Conservation (phyloP, 2,113 vertebrate genomes). For the Sturnira hondurensis region DNA sequence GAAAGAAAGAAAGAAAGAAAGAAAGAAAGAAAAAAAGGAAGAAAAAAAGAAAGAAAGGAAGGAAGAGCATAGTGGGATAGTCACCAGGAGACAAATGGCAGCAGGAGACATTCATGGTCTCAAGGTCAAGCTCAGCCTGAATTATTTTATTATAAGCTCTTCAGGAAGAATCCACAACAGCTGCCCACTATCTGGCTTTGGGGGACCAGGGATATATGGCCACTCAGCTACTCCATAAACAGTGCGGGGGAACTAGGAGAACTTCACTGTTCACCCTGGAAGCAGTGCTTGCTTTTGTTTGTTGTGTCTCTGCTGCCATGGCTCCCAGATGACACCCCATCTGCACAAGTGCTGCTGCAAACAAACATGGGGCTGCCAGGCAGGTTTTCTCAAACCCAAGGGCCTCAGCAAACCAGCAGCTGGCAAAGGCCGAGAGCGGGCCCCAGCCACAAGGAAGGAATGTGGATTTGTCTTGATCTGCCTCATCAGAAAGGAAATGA, state of each 20-base stretch:
- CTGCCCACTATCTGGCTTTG: constrained; percentile 45
- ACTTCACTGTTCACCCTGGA: constrained; percentile 35
- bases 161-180: constrained; percentile 53
- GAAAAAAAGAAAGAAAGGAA: accelerated
- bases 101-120: neutral
- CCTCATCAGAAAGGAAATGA: constrained; percentile 51
- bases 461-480: constrained; percentile 71
- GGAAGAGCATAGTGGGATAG: neutral
- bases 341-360: neutral
- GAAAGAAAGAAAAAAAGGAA: accelerated
- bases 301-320: constrained; percentile 71
- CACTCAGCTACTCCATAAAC: constrained; percentile 53
- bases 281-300: constrained; percentile 68
- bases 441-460: constrained; percentile 54
- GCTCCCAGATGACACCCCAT: constrained; percentile 60
- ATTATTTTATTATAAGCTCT: constrained; percentile 11
- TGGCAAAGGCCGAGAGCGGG: constrained; percentile 48
- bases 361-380: constrained; percentile 36
- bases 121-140: neutral
- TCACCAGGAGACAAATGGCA: neutral
- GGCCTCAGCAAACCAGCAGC: constrained; percentile 30
- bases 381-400: constrained; percentile 60
- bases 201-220: neutral
- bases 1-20: neutral
- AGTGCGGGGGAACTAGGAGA: constrained; percentile 29